Conservation (phyloP, 2,888 invertebrate species). For the Lasioglossum oenotherae region DNA sequence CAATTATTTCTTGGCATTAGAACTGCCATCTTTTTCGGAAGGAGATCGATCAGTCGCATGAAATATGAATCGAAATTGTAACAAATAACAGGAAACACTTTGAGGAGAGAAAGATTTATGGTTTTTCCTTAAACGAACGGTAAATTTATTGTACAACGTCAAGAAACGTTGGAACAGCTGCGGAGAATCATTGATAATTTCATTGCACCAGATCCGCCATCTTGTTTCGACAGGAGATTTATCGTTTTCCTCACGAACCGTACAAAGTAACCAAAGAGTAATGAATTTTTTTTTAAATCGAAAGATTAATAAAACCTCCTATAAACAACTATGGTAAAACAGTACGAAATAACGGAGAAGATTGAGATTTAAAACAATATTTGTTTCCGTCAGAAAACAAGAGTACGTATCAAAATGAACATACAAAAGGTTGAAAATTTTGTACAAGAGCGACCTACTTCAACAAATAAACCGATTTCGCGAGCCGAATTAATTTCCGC, state of each 20-base stretch:
- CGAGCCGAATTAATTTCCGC: constrained; percentile 1
- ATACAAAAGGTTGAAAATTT: neutral
- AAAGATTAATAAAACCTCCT: neutral
- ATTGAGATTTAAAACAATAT: too few relatives aligned
- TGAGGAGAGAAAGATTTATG: neutral
- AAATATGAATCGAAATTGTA: neutral
- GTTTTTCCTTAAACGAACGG: neutral
- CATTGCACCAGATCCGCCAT: neutral
- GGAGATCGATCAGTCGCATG: neutral
- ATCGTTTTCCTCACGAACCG: neutral
- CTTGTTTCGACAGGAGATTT: neutral
- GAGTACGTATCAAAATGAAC: neutral
- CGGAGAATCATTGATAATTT: neutral
- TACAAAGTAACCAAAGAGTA: neutral
- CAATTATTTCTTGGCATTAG: neutral
- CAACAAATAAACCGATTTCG: neutral
- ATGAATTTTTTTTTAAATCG: neutral
- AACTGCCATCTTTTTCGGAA: neutral
- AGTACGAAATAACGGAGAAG: neutral
- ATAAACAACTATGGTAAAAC: neutral
- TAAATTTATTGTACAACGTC: neutral
- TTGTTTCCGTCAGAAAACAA: too few relatives aligned
- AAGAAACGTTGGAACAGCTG: neutral
- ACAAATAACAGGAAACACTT: neutral
- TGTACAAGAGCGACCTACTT: neutral